A percentile compares a stretch with the other conserved stretches of the same genome.
Evolutionary conservation across 2,113 vertebrate species (phyloP).

Genomic region (Athene noctua): DNA sequence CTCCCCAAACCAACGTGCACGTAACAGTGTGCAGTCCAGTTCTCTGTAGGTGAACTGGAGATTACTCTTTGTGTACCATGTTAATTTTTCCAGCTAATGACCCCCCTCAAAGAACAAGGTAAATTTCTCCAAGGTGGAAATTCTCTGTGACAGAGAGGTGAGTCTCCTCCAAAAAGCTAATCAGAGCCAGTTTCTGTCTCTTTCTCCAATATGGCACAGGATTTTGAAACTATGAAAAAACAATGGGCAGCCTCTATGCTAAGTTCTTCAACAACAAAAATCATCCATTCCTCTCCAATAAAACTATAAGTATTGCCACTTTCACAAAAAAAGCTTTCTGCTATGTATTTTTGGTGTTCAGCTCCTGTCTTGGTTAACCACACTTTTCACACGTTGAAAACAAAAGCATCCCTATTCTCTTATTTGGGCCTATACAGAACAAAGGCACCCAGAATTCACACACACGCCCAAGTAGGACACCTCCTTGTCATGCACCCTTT

Average conservation of each 20-base stretch:
- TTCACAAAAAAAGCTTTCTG: not conserved
- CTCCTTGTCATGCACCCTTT: not conserved
- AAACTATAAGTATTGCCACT: not conserved
- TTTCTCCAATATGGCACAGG: not conserved
- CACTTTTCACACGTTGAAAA: not conserved
- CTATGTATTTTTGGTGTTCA: not conserved
- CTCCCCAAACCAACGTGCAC: not conserved
- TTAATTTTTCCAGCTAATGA: not conserved
- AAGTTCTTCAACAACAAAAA: not conserved
- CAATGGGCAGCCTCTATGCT: not conserved
- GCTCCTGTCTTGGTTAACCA: not conserved
- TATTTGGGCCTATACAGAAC: not conserved
- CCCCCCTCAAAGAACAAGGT: not conserved
- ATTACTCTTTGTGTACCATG: not conserved
- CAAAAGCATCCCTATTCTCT: not conserved
- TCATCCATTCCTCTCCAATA: not conserved
- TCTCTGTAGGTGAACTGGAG: not conserved
- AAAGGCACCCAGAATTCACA: not conserved
- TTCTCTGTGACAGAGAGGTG: not conserved
- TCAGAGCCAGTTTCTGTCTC: not conserved
- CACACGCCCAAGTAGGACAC: not conserved
- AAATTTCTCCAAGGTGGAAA: not conserved
- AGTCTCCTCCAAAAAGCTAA: not conserved
- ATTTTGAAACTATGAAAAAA: not conserved
- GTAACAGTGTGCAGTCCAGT: rapidly evolving